These are phyloP conservation scores for Drosophila simulans DNA, from an alignment of 1,140 invertebrate species.

Conservation along the genomic window DNA sequence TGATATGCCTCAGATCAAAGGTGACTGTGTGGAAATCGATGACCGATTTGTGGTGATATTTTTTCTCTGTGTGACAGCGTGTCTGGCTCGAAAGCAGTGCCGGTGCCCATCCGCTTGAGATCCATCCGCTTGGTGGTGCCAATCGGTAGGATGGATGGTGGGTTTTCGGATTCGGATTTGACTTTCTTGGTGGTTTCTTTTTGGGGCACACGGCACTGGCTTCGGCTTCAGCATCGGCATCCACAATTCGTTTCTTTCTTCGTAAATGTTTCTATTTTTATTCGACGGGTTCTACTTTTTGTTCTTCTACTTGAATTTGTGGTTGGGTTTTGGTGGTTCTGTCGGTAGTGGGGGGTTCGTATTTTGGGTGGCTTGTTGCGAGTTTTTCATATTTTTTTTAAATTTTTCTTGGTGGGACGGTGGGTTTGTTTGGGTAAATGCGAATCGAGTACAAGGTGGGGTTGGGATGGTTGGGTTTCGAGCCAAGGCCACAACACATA, in stretches of 20 bases:
- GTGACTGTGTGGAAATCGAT: conserved; percentile 1
- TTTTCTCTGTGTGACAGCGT: conserved; percentile 40
- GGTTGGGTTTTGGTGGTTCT: conserved; percentile 31
- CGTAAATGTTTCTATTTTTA: conserved; percentile 83
- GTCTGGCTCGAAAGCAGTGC: conserved; percentile 39
- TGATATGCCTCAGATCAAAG: conserved; percentile 20
- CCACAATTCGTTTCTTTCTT: conserved; percentile 76
- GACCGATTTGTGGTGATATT: conserved; percentile 21
- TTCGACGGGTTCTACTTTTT: conserved; percentile 47
- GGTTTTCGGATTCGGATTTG: not conserved
- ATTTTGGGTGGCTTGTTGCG: conserved; percentile 26
- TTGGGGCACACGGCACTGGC: conserved; percentile 46
- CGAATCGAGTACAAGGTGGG: conserved; percentile 14
- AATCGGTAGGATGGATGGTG: conserved; percentile 10
- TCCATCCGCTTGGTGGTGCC: conserved; percentile 13
- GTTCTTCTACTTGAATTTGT: conserved; percentile 41
- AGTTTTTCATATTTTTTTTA: not conserved
- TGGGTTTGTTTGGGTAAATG: conserved; percentile 4
- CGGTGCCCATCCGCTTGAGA: conserved; percentile 17
- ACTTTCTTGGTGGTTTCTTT: not conserved
- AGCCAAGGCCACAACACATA: conserved; percentile 25
- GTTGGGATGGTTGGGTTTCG: not conserved
- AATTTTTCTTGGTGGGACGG: not conserved
- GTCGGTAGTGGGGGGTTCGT: conserved; percentile 34
- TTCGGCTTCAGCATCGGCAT: conserved; percentile 55